Conservation (phyloP, 2,113 vertebrate species). For the Sander lucioperca region DNA sequence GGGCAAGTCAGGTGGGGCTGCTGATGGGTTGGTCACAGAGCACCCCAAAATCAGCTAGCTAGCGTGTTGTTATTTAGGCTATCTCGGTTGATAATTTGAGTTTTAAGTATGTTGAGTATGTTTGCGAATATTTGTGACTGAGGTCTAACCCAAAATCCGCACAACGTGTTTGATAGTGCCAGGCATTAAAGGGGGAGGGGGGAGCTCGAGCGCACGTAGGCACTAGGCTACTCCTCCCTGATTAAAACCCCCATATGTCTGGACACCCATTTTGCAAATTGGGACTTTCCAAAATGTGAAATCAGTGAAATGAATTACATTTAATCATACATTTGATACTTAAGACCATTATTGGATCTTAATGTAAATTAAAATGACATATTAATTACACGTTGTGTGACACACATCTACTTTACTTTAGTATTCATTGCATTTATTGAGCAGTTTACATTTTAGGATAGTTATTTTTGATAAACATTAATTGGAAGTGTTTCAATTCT, state of each 20-base stretch:
- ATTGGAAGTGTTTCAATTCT: slow-evolving; percentile 23
- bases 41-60: neutral
- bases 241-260: slow-evolving; percentile 34
- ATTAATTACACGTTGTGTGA: neutral
- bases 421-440: neutral
- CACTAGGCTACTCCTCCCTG: slow-evolving; percentile 55
- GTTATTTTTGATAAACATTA: neutral
- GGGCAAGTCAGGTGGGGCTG: slow-evolving; percentile 50
- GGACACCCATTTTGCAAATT: neutral
- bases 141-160: slow-evolving; percentile 29
- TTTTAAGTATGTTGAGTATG: neutral
- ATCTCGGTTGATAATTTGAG: neutral
- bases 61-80: neutral
- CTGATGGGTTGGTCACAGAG: neutral
- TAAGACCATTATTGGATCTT: neutral
- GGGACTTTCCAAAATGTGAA: neutral
- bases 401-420: neutral
- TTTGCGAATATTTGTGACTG: slow-evolving; percentile 11
- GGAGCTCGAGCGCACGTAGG: slow-evolving; percentile 69
- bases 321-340: neutral
- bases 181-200: slow-evolving; percentile 50
- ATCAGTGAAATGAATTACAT: neutral
- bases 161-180: slow-evolving; percentile 48
- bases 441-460: neutral
- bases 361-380: neutral